A percentile compares a stretch with the other conserved stretches of the same genome.
These are phyloP conservation scores for Anthonomus grandis DNA, from an alignment of 1,140 invertebrate genomes.

Conservation along the genomic window DNA sequence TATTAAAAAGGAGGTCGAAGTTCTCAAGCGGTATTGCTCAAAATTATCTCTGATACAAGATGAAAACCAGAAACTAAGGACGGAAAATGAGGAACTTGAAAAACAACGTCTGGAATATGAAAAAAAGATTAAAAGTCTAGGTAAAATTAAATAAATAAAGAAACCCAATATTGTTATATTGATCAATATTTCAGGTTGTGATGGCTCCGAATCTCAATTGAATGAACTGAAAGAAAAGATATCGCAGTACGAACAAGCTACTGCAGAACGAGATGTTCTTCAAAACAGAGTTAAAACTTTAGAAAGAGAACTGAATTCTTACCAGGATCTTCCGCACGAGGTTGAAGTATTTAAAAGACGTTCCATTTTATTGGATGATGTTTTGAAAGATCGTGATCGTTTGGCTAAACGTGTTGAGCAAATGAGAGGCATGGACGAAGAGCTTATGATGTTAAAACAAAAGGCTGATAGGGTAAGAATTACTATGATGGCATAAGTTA, in stretches of 20 bases:
- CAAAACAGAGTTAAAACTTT: constrained; percentile 27
- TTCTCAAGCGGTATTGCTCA: constrained; percentile 36
- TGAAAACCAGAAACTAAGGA: constrained; percentile 33
- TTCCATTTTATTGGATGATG: constrained; percentile 28
- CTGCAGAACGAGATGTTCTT: constrained; percentile 32
- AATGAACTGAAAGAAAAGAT: constrained; percentile 26
- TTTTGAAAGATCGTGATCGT: constrained; percentile 26
- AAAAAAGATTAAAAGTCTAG: constrained; percentile 11
- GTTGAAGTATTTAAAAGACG: constrained; percentile 31
- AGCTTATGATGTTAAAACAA: constrained; percentile 15
- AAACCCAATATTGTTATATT: not conserved
- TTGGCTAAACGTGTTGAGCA: constrained; percentile 31
- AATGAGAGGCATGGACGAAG: constrained; percentile 25
- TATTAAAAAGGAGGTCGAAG: constrained; percentile 36
- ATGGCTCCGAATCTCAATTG: not conserved
- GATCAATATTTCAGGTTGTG: constrained; percentile 2
- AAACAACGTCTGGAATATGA: constrained; percentile 6
- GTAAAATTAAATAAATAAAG: not conserved
- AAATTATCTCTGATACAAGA: constrained; percentile 36
- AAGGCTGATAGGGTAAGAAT: constrained; percentile 17
- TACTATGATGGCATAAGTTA: no score
- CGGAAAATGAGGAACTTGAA: constrained; percentile 14
- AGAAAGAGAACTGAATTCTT: constrained; percentile 30
- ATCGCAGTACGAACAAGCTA: constrained; percentile 25
- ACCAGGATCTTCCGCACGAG: constrained; percentile 33